Base-by-base conservation (phyloP, 2,797 vertebrate genomes). In the Hoplostethus mediterraneus region DNA sequence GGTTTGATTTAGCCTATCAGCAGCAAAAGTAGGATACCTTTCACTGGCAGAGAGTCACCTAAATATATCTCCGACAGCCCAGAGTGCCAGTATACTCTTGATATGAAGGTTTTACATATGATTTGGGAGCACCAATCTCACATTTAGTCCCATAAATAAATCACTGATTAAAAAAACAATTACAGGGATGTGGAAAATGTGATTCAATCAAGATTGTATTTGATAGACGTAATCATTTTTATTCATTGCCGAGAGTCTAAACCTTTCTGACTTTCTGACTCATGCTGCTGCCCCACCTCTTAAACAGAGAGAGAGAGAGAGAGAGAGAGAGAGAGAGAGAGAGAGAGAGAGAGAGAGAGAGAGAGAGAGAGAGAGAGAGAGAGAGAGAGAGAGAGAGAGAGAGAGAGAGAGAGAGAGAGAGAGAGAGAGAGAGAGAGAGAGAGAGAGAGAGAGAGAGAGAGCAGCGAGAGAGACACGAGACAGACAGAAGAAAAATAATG, bases 191-290 rank as follows among this genome's bases (percentile, higher is more conserved):
- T 42, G 40, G 11, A 10, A 42, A 13, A 12, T 13, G 38, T 40
- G 7, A 40, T 40, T 40, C 10, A 40, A 11, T 3, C 40, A 42
- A 42, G 3, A 42, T 42, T 12, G 10, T 11, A 11, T 42, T 3
- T 42, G 40, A 42, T 42, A 42, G 40, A 42, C 10, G 8, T 13
- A 38, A 16, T 40, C 1, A 78, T 76, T 81, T 79, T 56, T 75
- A 72, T 71, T 28, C 12, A 30, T 31, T 72, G 40, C 40, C 13
- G 40, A 42, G 40, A 21, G 21, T 67, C 53, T 71, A 5, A 54
- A 61, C 40, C 58, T 33, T 58, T 68, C 64, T 80, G 69, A 28
- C 48, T 81, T 64, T 66, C 77, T 87, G 83, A 86, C 71, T 87
- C 85, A 84, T 60, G 2, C 63, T 59, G 63, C 54, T 1, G 12